Base-by-base conservation (phyloP, 2,797 vertebrate genomes). In the Poeciliopsis paucimaculata region DNA sequence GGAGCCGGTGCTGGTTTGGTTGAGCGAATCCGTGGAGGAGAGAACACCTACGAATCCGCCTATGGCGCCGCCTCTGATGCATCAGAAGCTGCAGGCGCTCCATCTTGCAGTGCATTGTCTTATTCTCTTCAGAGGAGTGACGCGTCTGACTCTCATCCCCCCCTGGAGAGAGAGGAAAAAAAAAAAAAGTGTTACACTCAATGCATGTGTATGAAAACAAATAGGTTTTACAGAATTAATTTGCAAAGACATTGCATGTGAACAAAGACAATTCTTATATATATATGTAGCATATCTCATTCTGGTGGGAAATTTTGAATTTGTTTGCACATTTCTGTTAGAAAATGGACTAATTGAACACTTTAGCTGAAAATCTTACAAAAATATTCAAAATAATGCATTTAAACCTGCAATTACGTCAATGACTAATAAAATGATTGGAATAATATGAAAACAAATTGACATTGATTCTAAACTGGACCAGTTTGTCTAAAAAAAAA, bases 21-120 rank as follows among this genome's bases (percentile, higher is more conserved):
- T 76, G 89, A 75, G 89, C 57, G 1, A 84, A 96, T 51, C 62
- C 96, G 0, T 96, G 96, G 0, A 91, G 93, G 0, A 95, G 91
- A 0, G 95, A 95, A 20, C 95, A 95, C 9, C 97, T 90, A 2
- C 96, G 95, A 0, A 96, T 96, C 91, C 96, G 95, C 72, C 97
- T 93, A 39, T 96, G 96, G 60, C 97, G 94, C 46, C 96, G 95
- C 72, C 96, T 96, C 92, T 98, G 97, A 92, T 97, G 96, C 94
- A 99, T 95, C 77, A 98, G 88, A 72, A 97, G 93, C 95, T 98
- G 97, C 71, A 99, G 95, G 1, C 95, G 96, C 86, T 99, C 96
- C 20, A 99, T 96, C 88, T 99, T 98, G 90, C 96, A 96, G 71
- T 98, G 97, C 0, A 97, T 95, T 0, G 96, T 96, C 0, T 96